phyloP scores from a whole-genome alignment of 2,797 vertebrate species.

The Centroberyx gerrardi region DNA sequence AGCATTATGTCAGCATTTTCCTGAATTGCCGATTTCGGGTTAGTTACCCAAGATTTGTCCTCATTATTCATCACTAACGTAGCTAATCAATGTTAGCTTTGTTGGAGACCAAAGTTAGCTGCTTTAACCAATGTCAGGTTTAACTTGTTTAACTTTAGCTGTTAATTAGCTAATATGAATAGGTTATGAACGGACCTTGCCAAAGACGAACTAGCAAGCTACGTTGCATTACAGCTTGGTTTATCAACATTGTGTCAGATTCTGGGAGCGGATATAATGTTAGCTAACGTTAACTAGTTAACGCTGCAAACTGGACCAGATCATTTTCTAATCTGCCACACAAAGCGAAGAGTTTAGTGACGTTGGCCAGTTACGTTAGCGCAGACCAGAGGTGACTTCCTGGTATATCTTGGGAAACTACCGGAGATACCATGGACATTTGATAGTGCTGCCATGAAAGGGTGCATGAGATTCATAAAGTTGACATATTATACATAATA shows the following conservation, averaged over 20 bases:
- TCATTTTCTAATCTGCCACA: not conserved
- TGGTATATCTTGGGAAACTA: not conserved
- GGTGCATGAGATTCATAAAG: not conserved
- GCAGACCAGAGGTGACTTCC: not conserved
- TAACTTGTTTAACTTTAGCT: not conserved
- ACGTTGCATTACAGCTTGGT: constrained; percentile 32
- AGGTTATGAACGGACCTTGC: not conserved
- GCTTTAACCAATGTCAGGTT: not conserved
- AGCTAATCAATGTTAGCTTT: not conserved
- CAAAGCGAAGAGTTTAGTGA: not conserved
- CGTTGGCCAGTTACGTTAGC: not conserved
- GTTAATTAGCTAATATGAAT: not conserved
- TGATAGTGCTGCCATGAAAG: not conserved
- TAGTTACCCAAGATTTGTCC: not conserved
- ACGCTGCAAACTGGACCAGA: not conserved
- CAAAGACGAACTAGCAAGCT: constrained; percentile 8
- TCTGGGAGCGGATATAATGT: too few species aligned
- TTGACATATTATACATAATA: too few species aligned
- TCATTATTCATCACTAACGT: not conserved
- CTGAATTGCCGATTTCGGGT: not conserved
- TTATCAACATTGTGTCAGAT: not conserved
- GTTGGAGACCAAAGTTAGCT: not conserved
- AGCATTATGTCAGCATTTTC: constrained; percentile 3
- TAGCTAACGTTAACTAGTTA: not conserved
- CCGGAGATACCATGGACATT: not conserved